Evolutionary conservation across 2,797 vertebrate genomes (phyloP), one percentile per base, ranked within the genome.

Genomic region (Glossophaga mutica): DNA sequence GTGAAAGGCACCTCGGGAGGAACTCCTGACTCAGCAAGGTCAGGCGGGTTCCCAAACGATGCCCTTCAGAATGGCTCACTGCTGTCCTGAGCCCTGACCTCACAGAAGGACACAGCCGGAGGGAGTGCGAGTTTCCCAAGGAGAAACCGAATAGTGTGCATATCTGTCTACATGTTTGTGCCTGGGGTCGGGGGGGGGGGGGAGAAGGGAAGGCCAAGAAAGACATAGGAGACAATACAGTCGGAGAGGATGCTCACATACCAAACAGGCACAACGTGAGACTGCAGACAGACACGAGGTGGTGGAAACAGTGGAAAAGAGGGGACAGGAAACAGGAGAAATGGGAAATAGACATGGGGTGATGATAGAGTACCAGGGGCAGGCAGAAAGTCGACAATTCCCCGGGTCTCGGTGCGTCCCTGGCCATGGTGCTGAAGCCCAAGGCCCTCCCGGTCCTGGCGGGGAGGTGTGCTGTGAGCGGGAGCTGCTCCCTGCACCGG

Each of bases 351-450:
- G 39, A 37, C 12, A 7, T 1, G 9, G 29, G 16, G 16, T 26
- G 46, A 19, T n/a, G 46, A n/a, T 3, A 32, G n/a, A 6, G 0
- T 26, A 24, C 18, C 24, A 71, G 39, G 26, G n/a, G 48, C 14
- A 44, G 7, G 16, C 21, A 29, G 62, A 50, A 81, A 57, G 32
- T 37, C 42, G 32, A 22, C 46, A 62, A 42, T 24, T 50, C 11
- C 26, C 29, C 4, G 10, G 5, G 37, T 10, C 42, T 37, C 48
- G 29, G 55, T 1, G 21, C 65, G 87, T 46, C 90, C 29, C 8
- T 94, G 90, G 62, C 92, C 94, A 10, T 88, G 77, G 95, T 95
- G 81, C 92, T 96, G 97, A 96, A 95, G 15, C 4, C 42, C 9
- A 19, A 73, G n/a, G n/a, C 39, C 24, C 16, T 19, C 2, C 19